These are phyloP conservation scores for Myxocyprinus asiaticus DNA, from an alignment of 2,113 vertebrate species.

Conservation along the genomic window DNA sequence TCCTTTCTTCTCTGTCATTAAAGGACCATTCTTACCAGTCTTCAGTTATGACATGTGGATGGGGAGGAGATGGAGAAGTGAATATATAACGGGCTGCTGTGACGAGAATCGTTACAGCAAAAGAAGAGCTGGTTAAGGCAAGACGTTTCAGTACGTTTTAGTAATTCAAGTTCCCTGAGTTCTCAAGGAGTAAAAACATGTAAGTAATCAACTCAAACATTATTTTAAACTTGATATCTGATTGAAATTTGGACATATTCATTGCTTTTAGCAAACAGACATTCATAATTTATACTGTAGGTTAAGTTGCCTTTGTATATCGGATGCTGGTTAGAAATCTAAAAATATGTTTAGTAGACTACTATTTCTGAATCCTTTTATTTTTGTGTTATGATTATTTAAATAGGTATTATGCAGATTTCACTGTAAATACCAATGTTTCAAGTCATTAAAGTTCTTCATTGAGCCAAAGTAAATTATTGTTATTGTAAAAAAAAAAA, in stretches of 20 bases:
- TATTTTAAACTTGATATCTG: background rate
- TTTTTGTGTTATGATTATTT: background rate
- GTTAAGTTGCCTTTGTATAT: background rate
- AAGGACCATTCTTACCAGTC: background rate
- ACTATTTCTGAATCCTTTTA: background rate
- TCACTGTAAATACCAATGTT: too few relatives aligned
- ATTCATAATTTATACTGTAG: too few relatives aligned
- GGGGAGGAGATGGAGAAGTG: slow-evolving; percentile 7
- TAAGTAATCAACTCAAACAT: slow-evolving; percentile 6
- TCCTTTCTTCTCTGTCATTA: background rate
- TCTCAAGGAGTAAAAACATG: background rate
- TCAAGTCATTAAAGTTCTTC: too few relatives aligned
- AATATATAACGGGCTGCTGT: background rate
- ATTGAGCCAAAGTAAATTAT: too few relatives aligned
- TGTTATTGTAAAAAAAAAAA: too few relatives aligned
- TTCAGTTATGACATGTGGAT: background rate
- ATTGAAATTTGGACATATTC: too few relatives aligned
- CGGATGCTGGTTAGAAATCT: background rate
- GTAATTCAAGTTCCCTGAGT: background rate
- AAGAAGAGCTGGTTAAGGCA: background rate
- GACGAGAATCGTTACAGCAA: background rate
- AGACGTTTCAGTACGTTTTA: background rate
- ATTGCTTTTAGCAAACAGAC: too few relatives aligned
- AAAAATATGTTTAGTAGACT: background rate
- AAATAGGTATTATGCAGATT: too few relatives aligned